Evolutionary conservation across 2,113 vertebrate genomes (phyloP), one percentile per base, ranked within the genome.

Genomic region (Myotis lucifugus): DNA sequence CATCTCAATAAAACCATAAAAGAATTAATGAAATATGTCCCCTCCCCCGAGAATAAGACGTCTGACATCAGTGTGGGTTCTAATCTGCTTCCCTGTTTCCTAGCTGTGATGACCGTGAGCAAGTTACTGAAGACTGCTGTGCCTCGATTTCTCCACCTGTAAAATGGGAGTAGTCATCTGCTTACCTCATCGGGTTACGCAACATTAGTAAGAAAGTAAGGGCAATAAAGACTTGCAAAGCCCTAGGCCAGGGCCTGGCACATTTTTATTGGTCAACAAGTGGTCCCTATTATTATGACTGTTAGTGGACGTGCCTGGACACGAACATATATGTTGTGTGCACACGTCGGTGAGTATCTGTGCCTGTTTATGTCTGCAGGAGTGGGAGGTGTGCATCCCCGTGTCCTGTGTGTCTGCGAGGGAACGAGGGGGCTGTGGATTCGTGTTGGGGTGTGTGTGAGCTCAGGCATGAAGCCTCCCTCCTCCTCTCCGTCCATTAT

Each of bases 371-470:
- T 5, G 42, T 32, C 15, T 3, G 5, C 1, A 4, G 78, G 34
- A 21, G 14, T 17, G 15, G 12, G 17, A 1, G 6, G 11, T 25
- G 2, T 14, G 50, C 34, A 21, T 42, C 21, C 0, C 0, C 32
- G 34, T 48, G 25, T 85, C 59, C 54, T 1, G 2, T 48, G 34
- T 52, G 3, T 81, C 32, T 6, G 21, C 1, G 42, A 66, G 40
- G 17, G 37, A 11, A 23, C 2, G 14, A 8, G 0, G 2, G 32
- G 12, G 34, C 83, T 17, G 15, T 46, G 85, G 48, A 1, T 12
- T 19, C 1, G 0, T 14, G 10, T n/a, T 66, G 25, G 40, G 76
- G 66, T 23, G 52, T 66, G 34, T 61, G 15, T 10, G 27, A 50
- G 13, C 64, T 73, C 50, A 19, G 82, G 25, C 6, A 4, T 2